Evolutionary conservation across 2,113 vertebrate species (phyloP).

Genomic region (Psephotus haematonotus): DNA sequence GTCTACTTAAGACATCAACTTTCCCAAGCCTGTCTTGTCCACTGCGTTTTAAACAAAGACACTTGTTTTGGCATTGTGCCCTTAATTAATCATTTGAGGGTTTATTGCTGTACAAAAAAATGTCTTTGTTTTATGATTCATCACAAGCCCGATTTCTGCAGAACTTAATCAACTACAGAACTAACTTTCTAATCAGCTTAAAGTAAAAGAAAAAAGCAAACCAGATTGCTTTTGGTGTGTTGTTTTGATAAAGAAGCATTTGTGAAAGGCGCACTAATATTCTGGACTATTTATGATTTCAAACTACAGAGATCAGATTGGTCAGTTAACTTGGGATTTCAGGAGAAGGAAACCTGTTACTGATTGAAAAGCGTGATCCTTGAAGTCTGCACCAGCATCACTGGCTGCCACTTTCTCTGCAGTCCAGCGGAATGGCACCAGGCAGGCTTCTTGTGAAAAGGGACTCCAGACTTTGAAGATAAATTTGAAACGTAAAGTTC

Average conservation of each 20-base stretch:
- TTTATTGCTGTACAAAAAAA: constrained; percentile 75
- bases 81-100: constrained; percentile 84
- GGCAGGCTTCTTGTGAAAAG: background rate
- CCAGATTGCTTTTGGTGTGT: background rate
- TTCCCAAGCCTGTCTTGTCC: constrained; percentile 85
- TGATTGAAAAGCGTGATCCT: background rate
- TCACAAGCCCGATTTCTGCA: constrained; percentile 75
- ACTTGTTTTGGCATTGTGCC: constrained; percentile 82
- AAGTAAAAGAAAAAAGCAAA: background rate
- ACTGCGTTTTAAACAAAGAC: constrained; percentile 84
- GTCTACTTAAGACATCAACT: constrained; percentile 88
- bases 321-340: background rate
- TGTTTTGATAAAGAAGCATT: background rate
- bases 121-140: constrained; percentile 79
- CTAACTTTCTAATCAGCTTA: constrained; percentile 73
- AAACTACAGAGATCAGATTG: background rate
- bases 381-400: background rate
- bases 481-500: background rate
- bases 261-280: background rate
- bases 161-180: constrained; percentile 78
- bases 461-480: background rate
- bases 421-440: background rate
- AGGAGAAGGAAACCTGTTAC: background rate
- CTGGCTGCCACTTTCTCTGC: background rate
- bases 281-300: background rate